These are phyloP conservation scores for Drosophila takahashii DNA, from an alignment of 1,140 invertebrate species.

Conservation along the genomic window DNA sequence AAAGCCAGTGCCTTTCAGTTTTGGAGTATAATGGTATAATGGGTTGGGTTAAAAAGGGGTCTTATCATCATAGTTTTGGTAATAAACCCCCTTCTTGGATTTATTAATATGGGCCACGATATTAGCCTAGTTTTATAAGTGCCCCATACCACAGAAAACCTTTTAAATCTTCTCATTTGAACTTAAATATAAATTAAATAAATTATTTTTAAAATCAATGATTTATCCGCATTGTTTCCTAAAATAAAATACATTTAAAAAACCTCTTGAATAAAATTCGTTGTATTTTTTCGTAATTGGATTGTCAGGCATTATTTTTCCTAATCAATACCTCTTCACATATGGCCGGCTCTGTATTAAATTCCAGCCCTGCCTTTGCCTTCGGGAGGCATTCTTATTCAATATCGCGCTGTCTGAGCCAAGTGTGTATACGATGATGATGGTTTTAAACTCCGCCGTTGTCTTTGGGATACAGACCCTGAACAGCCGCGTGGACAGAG, in stretches of 20 bases:
- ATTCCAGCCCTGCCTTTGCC: slow-evolving; percentile 18
- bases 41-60: too few species aligned
- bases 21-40: slow-evolving; percentile 10
- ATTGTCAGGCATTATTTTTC: not conserved
- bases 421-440: slow-evolving; percentile 35
- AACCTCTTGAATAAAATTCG: too few species aligned
- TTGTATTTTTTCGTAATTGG: not conserved
- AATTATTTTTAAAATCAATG: too few species aligned
- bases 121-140: slow-evolving; percentile 27
- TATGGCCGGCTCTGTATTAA: slow-evolving; percentile 29
- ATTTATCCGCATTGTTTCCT: too few species aligned
- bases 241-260: too few species aligned
- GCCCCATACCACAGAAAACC: not conserved
- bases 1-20: slow-evolving; percentile 13
- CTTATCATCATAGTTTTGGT: slow-evolving; percentile 7
- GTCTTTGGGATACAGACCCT: slow-evolving; percentile 42
- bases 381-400: slow-evolving; percentile 28
- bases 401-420: slow-evolving; percentile 36
- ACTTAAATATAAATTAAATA: too few species aligned
- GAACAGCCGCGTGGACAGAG: slow-evolving; percentile 38
- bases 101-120: slow-evolving; percentile 36
- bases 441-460: slow-evolving; percentile 47
- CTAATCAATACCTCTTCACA: slow-evolving; percentile 27
- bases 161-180: too few species aligned
- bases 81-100: not conserved